phyloP scores from a whole-genome alignment of 2,797 vertebrate species.

The Tapera naevia region DNA sequence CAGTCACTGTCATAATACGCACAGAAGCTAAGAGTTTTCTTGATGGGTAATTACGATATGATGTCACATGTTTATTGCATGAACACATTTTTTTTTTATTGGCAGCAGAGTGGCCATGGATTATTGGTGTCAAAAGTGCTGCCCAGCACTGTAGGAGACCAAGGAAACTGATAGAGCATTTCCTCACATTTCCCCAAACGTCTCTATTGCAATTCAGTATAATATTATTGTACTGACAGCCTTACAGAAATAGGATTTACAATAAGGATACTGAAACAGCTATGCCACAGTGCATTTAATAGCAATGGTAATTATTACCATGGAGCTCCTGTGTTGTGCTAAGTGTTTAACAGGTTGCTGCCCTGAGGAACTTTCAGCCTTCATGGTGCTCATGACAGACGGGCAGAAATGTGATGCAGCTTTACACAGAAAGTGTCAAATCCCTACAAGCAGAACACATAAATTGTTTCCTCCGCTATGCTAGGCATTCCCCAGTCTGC shows the following conservation, averaged over 20 bases:
- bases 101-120: background rate
- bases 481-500: conserved; percentile 13
- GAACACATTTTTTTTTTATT: background rate
- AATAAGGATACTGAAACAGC: background rate
- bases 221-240: conserved; percentile 44
- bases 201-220: background rate
- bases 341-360: conserved; percentile 58
- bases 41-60: background rate
- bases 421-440: conserved; percentile 54
- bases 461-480: background rate
- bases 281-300: conserved; percentile 38
- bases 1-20: background rate
- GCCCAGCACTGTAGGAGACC: background rate
- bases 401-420: conserved; percentile 41
- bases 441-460: conserved; percentile 21
- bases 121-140: conserved; percentile 15
- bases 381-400: conserved; percentile 49
- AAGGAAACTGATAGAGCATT: conserved; percentile 7
- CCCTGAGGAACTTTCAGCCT: conserved; percentile 42
- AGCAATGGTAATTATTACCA: conserved; percentile 50
- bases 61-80: background rate
- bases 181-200: background rate
- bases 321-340: conserved; percentile 39
- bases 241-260: background rate
- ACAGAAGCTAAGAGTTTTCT: background rate